These are phyloP conservation scores for Pelobates fuscus DNA, from an alignment of 2,113 vertebrate species.

Conservation along the genomic window DNA sequence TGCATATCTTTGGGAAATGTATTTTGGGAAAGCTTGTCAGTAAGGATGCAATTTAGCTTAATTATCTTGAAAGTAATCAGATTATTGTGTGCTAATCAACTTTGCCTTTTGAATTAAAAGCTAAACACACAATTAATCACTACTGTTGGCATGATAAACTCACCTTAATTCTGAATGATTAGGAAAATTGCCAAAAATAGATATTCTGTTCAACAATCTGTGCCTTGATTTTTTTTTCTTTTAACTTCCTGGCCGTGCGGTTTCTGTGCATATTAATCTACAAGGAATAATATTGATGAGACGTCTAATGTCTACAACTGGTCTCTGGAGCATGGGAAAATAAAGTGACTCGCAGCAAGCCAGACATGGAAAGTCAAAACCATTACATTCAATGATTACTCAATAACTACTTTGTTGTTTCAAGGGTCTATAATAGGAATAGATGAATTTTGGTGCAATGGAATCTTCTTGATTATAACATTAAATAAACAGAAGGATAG, in stretches of 20 bases:
- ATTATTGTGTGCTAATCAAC: background rate
- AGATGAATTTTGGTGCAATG: background rate
- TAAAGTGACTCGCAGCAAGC: constrained; percentile 5
- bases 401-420: background rate
- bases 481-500: background rate
- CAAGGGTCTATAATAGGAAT: background rate
- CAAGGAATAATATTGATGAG: constrained; percentile 15
- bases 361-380: constrained; percentile 18
- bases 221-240: constrained; percentile 10
- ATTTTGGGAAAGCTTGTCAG: background rate
- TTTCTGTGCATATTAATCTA: background rate
- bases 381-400: background rate
- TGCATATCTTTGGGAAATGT: background rate
- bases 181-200: background rate
- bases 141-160: constrained; percentile 3
- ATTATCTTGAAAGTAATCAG: background rate
- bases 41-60: background rate
- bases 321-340: constrained; percentile 6
- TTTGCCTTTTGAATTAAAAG: background rate
- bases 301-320: constrained; percentile 11
- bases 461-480: background rate
- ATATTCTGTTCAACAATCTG: background rate
- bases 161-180: constrained; percentile 3
- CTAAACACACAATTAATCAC: background rate
- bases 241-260: background rate